Conservation (phyloP, 1,140 invertebrate species). For the Daktulosphaira vitifoliae region DNA sequence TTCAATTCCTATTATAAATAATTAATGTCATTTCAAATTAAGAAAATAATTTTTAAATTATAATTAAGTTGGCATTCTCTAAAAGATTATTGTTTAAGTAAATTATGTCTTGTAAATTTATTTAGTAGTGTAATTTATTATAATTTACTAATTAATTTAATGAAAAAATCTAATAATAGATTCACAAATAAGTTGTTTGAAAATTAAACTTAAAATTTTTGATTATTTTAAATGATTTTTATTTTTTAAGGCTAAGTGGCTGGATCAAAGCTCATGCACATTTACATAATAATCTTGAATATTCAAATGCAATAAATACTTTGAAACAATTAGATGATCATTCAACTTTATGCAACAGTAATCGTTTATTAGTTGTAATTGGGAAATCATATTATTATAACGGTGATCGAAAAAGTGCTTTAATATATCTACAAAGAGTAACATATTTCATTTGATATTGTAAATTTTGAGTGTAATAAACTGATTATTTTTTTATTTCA, state of each 20-base stretch:
- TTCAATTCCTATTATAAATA: no score
- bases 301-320: constrained; percentile 52
- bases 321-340: constrained; percentile 55
- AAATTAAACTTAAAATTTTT: no score
- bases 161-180: no score
- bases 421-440: constrained; percentile 47
- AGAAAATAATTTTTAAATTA: no score
- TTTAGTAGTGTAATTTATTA: no score
- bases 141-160: no score
- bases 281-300: constrained; percentile 52
- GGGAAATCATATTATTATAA: constrained; percentile 59
- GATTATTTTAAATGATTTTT: no score
- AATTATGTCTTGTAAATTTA: no score
- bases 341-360: constrained; percentile 54
- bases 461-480: not conserved
- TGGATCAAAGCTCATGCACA: constrained; percentile 63
- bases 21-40: no score
- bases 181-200: no score
- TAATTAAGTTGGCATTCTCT: no score
- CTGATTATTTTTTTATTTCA: not conserved
- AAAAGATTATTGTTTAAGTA: no score
- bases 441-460: constrained; percentile 40
- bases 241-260: constrained; percentile 51
- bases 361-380: constrained; percentile 53
- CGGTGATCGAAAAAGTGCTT: constrained; percentile 48